Evolutionary conservation across 1,140 invertebrate species (phyloP).

Genomic region (Zeugodacus cucurbitae): DNA sequence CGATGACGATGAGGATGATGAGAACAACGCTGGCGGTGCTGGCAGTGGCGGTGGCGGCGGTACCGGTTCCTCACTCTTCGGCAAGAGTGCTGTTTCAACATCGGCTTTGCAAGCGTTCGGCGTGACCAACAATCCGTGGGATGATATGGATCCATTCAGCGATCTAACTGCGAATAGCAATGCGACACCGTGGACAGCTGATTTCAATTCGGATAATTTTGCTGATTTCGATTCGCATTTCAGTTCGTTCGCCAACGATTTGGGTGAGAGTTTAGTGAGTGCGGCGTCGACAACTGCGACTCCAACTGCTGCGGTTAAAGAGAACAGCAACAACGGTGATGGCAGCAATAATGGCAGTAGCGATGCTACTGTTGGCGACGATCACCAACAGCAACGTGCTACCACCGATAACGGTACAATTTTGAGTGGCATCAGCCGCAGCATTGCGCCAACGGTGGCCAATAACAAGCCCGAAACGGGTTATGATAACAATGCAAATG

Average conservation of each 20-base stretch:
- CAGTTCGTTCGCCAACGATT: conserved; percentile 57
- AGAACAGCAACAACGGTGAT: conserved; percentile 31
- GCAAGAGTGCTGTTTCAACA: conserved; percentile 33
- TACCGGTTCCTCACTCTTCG: background rate
- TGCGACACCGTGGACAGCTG: conserved; percentile 53
- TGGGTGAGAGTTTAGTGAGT: conserved; percentile 48
- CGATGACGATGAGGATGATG: conserved; percentile 55
- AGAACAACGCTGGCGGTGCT: conserved; percentile 48
- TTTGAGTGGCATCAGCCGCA: background rate
- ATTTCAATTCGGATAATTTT: conserved; percentile 58
- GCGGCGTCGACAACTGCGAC: conserved; percentile 16
- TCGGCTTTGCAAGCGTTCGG: conserved; percentile 33
- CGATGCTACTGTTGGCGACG: background rate
- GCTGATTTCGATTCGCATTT: conserved; percentile 64
- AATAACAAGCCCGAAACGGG: conserved; percentile 47
- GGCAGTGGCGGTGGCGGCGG: conserved; percentile 49
- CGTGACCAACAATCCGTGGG: conserved; percentile 51
- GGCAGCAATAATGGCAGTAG: background rate
- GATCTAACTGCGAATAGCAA: conserved; percentile 50
- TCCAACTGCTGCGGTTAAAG: background rate
- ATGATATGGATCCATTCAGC: conserved; percentile 56
- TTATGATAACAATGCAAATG: conserved; percentile 64
- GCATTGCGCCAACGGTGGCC: background rate
- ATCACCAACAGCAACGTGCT: background rate
- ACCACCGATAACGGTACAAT: background rate